A percentile compares a stretch with the other conserved stretches of the same genome.
Evolutionary conservation across 1,140 invertebrate genomes (phyloP).

Genomic region (Kradibia gibbosae): DNA sequence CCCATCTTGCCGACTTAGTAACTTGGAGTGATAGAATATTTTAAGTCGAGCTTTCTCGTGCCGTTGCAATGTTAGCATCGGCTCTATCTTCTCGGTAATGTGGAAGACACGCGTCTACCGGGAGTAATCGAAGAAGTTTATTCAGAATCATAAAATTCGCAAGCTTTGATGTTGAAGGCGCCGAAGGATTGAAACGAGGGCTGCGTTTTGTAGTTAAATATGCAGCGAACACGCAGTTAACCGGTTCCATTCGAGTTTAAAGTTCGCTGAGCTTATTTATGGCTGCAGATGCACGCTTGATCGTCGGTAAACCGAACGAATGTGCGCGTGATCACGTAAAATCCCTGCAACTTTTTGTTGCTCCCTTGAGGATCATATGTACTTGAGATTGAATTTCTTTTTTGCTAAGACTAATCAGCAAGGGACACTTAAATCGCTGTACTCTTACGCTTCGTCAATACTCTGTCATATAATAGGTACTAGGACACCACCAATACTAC

Average conservation of each 20-base stretch:
- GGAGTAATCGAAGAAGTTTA: constrained; percentile 46
- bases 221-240: constrained; percentile 37
- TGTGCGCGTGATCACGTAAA: neutral
- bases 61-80: neutral
- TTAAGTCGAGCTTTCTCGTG: neutral
- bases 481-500: neutral
- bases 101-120: constrained; percentile 37
- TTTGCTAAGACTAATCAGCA: constrained; percentile 19
- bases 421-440: constrained; percentile 26
- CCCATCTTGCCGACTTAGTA: constrained; percentile 1
- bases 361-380: neutral
- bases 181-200: neutral
- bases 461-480: neutral
- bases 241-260: constrained; percentile 12
- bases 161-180: constrained; percentile 41
- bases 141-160: constrained; percentile 40
- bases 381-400: neutral
- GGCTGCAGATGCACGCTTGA: constrained; percentile 24
- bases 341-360: neutral
- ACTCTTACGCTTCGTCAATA: neutral
- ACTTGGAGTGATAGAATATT: constrained; percentile 34
- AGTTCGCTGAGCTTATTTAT: constrained; percentile 38
- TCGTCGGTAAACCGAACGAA: constrained; percentile 7
- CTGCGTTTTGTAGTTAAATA: constrained; percentile 21
- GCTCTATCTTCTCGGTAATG: constrained; percentile 10